These are phyloP conservation scores for Dermatemys mawii DNA, from an alignment of 2,113 vertebrate species.

Conservation along the genomic window DNA sequence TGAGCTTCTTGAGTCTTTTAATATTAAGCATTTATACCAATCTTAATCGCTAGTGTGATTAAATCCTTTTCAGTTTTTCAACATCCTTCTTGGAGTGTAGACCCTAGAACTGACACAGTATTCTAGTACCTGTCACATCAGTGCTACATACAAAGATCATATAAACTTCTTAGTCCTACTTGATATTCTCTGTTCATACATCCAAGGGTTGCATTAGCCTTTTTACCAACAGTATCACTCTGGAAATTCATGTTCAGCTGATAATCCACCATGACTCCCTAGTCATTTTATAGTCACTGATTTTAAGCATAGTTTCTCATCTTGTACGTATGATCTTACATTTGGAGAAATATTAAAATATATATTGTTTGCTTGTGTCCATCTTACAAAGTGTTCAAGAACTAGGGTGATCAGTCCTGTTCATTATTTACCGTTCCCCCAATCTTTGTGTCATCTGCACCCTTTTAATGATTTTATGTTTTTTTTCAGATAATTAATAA, in stretches of 20 bases:
- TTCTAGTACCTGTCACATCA: background rate
- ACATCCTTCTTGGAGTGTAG: background rate
- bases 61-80: background rate
- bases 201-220: background rate
- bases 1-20: accelerated
- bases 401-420: background rate
- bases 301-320: background rate
- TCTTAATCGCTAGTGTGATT: too few relatives aligned
- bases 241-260: background rate
- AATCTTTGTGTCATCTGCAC: background rate
- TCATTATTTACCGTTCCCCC: background rate
- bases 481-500: too few relatives aligned
- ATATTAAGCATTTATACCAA: background rate
- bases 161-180: background rate
- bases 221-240: background rate
- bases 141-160: background rate
- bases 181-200: constrained; percentile 1
- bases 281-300: background rate
- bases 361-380: background rate
- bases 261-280: background rate
- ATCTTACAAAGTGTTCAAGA: background rate
- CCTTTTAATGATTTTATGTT: too few relatives aligned
- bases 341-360: background rate
- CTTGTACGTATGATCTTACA: background rate
- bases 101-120: background rate